Evolutionary conservation across 2,113 vertebrate species (phyloP).

Genomic region (Corapipo altera): DNA sequence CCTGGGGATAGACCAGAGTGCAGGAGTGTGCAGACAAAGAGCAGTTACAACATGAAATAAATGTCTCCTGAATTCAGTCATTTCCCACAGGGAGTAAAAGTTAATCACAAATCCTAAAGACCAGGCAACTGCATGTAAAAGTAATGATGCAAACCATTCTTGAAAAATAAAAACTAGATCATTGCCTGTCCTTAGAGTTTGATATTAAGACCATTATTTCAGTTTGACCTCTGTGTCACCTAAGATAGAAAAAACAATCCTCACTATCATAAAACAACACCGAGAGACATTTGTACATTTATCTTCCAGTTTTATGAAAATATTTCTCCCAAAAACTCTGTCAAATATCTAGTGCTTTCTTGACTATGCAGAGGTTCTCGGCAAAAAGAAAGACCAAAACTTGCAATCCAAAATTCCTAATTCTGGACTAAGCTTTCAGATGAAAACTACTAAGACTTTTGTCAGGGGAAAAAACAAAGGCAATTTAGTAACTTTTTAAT

Average conservation of each 20-base stretch:
- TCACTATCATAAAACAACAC: background rate
- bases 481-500: constrained; percentile 18
- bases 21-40: background rate
- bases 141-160: constrained; percentile 19
- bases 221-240: constrained; percentile 6
- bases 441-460: background rate
- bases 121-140: constrained; percentile 26
- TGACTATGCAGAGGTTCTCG: background rate
- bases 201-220: background rate
- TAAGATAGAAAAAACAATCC: background rate
- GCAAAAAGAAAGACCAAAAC: background rate
- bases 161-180: background rate
- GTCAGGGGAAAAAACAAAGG: background rate
- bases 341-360: background rate
- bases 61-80: constrained; percentile 38
- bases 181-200: constrained; percentile 18
- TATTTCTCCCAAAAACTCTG: background rate
- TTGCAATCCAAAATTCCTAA: background rate
- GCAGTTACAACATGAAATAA: constrained; percentile 4
- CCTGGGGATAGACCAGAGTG: background rate
- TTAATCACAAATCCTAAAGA: constrained; percentile 20
- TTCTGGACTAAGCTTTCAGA: background rate
- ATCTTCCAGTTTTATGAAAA: background rate
- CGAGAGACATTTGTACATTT: background rate
- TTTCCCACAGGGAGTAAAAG: constrained; percentile 32